Evolutionary conservation across 2,888 invertebrate species (phyloP).

Genomic region (Hymenopus coronatus): DNA sequence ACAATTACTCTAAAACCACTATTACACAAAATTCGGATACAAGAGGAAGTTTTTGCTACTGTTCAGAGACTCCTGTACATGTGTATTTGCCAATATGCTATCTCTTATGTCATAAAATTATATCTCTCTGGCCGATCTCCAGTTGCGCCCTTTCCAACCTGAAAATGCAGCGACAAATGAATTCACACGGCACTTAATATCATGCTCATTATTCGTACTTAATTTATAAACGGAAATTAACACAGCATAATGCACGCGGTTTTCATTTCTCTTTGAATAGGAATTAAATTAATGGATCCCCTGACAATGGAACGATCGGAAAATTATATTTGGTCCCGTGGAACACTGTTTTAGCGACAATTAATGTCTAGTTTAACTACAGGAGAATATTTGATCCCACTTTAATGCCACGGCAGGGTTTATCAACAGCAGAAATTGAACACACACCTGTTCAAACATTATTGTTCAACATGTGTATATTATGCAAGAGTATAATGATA

Average conservation of each 20-base stretch:
- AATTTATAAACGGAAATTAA: background rate
- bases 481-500: no score
- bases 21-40: no score
- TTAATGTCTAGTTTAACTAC: background rate
- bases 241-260: background rate
- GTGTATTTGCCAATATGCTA: background rate
- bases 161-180: background rate
- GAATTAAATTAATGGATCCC: background rate
- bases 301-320: background rate
- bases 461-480: no score
- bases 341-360: background rate
- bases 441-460: no score
- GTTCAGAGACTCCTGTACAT: no score
- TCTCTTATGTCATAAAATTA: background rate
- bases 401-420: background rate
- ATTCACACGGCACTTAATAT: background rate
- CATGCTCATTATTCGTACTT: background rate
- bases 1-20: no score
- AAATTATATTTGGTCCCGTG: background rate
- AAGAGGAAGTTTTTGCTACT: no score
- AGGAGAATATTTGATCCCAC: background rate
- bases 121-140: background rate
- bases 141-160: background rate
- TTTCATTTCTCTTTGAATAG: background rate
- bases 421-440: background rate